Base-by-base conservation (phyloP, 2,888 invertebrate species). In the Ganaspis brasiliensis region DNA sequence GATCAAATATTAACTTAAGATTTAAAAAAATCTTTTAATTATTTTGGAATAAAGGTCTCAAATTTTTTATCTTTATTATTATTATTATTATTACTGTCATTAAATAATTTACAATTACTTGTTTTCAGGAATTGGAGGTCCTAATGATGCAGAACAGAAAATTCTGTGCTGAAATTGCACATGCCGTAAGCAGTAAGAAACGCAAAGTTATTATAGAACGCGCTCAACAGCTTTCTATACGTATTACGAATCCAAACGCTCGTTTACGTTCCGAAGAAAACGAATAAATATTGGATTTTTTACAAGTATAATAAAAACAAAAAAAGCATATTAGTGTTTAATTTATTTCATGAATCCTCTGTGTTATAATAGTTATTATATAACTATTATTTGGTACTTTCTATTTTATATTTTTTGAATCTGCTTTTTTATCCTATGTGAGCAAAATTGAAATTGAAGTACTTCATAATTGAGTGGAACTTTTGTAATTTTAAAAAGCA, bases 131-230 rank as follows among this genome's bases (percentile, higher is more conserved):
- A 93, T 93, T 99, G 84, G 99, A 99, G 92, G 97, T 99, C 88
- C 93, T 99, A 72, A 95, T 99, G 95, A 99, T 99, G 99, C 99
- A 99, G 92, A 99, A 99, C 93, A 95, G 98, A 86, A 97, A 97
- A 85, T 99, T 96, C 93, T 98, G 98, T 91, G 99, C 97, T 26
- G 99, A 99, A 93, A 98, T 99, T 85, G 98, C 98, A 1, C 99
- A 99, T 91, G 97, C 95, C 26, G 99, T 99, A 0, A 98, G 98
- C 80, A 97, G 98, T n/a, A 98, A 98, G 93, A 99, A 99, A 91
- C 95, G 99, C 83, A 98, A 98, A 93, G 93, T 93, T 3, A 99
- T 99, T 85, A 98, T 99, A 10, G 98, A 99, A 92, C 95, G 99
- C 81, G 99, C 99, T 0, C 97, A 98, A 91, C 98, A 99, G 91